phyloP scores from a whole-genome alignment of 2,113 vertebrate species.

The Oreochromis tanganicae region DNA sequence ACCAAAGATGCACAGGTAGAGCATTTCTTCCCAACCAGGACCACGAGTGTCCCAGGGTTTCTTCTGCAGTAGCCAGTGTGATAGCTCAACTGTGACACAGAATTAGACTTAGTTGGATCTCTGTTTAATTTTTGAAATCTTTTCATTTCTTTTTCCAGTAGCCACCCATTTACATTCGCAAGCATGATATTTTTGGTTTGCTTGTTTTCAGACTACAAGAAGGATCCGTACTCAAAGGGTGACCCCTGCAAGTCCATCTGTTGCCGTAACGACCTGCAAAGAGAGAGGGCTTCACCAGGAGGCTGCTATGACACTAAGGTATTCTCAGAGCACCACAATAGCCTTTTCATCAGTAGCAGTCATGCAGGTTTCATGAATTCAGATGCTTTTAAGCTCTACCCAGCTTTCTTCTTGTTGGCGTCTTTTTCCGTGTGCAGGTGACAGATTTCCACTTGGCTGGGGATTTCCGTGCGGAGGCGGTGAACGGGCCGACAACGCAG shows the following conservation, averaged over 20 bases:
- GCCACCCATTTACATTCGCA: not conserved
- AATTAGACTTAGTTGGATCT: not conserved
- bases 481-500: slow-evolving; percentile 85
- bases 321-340: not conserved
- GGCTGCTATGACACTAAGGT: slow-evolving; percentile 96
- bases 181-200: not conserved
- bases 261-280: slow-evolving; percentile 81
- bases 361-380: not conserved
- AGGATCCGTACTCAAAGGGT: slow-evolving; percentile 79
- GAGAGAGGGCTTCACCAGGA: slow-evolving; percentile 64
- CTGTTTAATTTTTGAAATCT: not conserved
- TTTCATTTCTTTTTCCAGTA: not conserved
- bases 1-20: not conserved
- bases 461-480: slow-evolving; percentile 72
- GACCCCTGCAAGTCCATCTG: slow-evolving; percentile 90
- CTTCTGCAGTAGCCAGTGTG: not conserved
- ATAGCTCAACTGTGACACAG: not conserved
- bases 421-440: slow-evolving; percentile 66
- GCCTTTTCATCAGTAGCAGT: not conserved
- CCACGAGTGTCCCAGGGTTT: not conserved
- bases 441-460: slow-evolving; percentile 79
- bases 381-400: not conserved
- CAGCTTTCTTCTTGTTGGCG: not conserved
- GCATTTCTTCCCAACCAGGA: not conserved
- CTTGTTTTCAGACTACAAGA: slow-evolving; percentile 77